Conservation (phyloP, 1,140 invertebrate genomes). For the Cydia amplana region DNA sequence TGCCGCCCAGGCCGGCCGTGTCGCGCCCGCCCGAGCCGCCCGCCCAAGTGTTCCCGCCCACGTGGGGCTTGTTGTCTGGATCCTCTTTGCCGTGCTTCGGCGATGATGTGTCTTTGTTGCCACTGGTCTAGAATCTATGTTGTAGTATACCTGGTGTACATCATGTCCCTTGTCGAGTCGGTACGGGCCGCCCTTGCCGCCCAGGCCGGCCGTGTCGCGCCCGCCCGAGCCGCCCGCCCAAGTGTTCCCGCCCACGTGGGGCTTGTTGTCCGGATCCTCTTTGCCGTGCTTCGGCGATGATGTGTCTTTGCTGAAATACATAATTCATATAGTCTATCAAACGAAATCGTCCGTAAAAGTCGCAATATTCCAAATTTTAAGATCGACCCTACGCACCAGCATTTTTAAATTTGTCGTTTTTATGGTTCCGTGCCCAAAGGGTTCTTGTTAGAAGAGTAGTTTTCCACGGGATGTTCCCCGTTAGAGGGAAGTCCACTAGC, state of each 20-base stretch:
- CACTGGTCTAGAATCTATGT: too few species aligned
- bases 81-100: slow-evolving; percentile 97
- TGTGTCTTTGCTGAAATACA: too few species aligned
- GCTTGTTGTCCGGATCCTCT: slow-evolving; percentile 91
- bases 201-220: slow-evolving; percentile 95
- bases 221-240: slow-evolving; percentile 98
- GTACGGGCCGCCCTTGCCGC: slow-evolving; percentile 95
- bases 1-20: slow-evolving; percentile 96
- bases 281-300: slow-evolving; percentile 95
- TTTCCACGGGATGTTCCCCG: too few species aligned
- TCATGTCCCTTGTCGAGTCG: slow-evolving; percentile 94
- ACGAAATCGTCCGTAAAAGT: too few species aligned
- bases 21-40: slow-evolving; percentile 95
- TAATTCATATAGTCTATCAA: too few species aligned
- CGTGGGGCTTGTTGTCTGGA: slow-evolving; percentile 92
- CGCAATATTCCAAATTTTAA: too few species aligned
- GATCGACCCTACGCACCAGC: too few species aligned
- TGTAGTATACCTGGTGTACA: slow-evolving; percentile 95
- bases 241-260: slow-evolving; percentile 97
- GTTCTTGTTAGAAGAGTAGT: too few species aligned
- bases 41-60: slow-evolving; percentile 98
- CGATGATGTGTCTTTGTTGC: slow-evolving; percentile 84
- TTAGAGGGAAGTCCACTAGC: too few species aligned
- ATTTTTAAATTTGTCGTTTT: too few species aligned
- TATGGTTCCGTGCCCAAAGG: too few species aligned